phyloP scores from a whole-genome alignment of 2,113 vertebrate species.

The Riparia riparia region DNA sequence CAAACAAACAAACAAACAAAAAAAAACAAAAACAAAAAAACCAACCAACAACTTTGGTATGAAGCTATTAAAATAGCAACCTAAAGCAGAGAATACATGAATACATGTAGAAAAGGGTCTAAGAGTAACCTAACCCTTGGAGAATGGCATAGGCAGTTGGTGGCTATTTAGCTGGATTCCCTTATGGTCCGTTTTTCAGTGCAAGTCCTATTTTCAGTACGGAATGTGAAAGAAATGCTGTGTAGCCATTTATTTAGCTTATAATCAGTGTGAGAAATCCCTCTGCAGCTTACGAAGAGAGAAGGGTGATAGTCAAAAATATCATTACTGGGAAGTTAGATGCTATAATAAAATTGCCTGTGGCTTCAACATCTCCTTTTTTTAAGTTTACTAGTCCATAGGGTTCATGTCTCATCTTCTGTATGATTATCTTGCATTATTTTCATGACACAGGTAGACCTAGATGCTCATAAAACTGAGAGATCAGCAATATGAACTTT shows the following conservation, averaged over 20 bases:
- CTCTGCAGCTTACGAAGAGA: not conserved
- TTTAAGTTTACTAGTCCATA: not conserved
- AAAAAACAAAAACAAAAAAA: too few species aligned
- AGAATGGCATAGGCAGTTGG: not conserved
- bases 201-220: not conserved
- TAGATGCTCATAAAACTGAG: not conserved
- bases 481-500: not conserved
- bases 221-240: not conserved
- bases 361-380: not conserved
- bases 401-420: not conserved
- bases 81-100: not conserved
- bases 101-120: not conserved
- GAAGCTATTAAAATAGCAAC: slow-evolving; percentile 5
- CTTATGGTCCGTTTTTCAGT: not conserved
- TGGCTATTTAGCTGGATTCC: not conserved
- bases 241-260: not conserved
- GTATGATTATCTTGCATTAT: not conserved
- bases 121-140: not conserved
- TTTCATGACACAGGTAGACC: not conserved
- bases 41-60: not conserved
- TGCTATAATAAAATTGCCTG: not conserved
- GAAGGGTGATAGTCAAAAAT: not conserved
- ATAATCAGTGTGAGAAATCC: not conserved
- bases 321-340: not conserved
- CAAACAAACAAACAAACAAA: too few species aligned